A percentile compares a stretch with the other conserved stretches of the same genome.
Conservation (phyloP, 2,888 invertebrate species). For the Cecidostiba fungosa region DNA sequence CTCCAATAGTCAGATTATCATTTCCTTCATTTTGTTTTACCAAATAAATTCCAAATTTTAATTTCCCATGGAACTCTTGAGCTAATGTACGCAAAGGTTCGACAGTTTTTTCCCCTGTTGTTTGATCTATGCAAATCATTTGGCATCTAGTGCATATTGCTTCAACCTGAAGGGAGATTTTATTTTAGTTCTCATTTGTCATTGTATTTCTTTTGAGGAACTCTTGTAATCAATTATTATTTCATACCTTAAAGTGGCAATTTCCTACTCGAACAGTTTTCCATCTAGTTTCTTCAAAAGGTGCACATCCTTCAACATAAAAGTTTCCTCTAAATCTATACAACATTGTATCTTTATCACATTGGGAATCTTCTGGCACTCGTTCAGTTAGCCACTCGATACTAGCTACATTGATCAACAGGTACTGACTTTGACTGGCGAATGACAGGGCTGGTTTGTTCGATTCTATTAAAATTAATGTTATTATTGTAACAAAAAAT, state of each 20-base stretch:
- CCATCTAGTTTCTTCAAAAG: constrained; percentile 92
- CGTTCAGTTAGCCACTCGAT: constrained; percentile 86
- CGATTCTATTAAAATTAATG: constrained; percentile 65
- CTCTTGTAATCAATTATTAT: constrained; percentile 25
- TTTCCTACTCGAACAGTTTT: constrained; percentile 85
- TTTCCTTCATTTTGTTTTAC: constrained; percentile 66
- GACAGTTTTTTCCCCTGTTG: constrained; percentile 88
- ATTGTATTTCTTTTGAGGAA: not conserved
- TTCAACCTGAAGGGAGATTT: constrained; percentile 82
- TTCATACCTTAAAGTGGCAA: constrained; percentile 84
- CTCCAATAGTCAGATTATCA: constrained; percentile 71
- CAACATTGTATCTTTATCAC: constrained; percentile 83
- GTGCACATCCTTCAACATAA: constrained; percentile 86
- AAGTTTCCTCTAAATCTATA: constrained; percentile 96
- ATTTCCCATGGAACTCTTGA: constrained; percentile 87
- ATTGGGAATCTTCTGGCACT: constrained; percentile 81
- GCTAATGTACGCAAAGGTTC: constrained; percentile 90
- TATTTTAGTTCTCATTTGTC: not conserved
- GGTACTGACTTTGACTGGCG: constrained; percentile 92
- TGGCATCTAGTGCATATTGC: constrained; percentile 95
- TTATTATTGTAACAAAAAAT: constrained; percentile 8
- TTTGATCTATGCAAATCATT: constrained; percentile 97
- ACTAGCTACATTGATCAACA: constrained; percentile 90
- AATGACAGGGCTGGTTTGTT: constrained; percentile 82
- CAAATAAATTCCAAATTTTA: constrained; percentile 91